Evolutionary conservation across 2,888 invertebrate genomes (phyloP).

Genomic region (Platycnemis pennipes): DNA sequence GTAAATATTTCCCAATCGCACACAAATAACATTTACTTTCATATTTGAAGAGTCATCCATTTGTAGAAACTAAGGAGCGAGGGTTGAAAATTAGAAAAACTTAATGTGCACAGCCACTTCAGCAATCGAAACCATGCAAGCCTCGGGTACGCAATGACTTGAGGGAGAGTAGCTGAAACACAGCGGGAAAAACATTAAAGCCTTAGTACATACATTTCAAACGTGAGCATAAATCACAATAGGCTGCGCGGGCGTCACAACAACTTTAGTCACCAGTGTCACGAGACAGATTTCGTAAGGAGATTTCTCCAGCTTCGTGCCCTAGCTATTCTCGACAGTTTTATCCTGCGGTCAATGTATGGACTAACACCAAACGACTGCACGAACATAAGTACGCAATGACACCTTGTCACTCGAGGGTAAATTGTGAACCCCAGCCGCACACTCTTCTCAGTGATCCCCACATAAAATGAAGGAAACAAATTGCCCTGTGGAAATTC

Average conservation of each 20-base stretch:
- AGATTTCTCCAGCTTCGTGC: not conserved
- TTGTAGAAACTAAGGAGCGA: no score
- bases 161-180: slow-evolving; percentile 26
- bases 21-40: no score
- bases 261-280: not conserved
- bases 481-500: not conserved
- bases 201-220: not conserved
- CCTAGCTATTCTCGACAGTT: not conserved
- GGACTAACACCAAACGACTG: not conserved
- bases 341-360: not conserved
- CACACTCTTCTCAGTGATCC: not conserved
- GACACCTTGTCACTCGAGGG: not conserved
- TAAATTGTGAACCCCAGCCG: not conserved
- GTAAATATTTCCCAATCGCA: no score
- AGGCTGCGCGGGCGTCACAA: slow-evolving; percentile 20
- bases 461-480: not conserved
- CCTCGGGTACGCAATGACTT: not conserved
- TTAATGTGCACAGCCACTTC: not conserved
- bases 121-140: not conserved
- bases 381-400: not conserved
- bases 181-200: not conserved
- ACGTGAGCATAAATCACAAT: slow-evolving; percentile 46
- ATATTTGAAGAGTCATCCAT: no score
- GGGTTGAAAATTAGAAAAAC: no score
- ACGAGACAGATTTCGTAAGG: slow-evolving; percentile 45